These are phyloP conservation scores for Hymenopus coronatus DNA, from an alignment of 2,888 invertebrate genomes.

Conservation along the genomic window DNA sequence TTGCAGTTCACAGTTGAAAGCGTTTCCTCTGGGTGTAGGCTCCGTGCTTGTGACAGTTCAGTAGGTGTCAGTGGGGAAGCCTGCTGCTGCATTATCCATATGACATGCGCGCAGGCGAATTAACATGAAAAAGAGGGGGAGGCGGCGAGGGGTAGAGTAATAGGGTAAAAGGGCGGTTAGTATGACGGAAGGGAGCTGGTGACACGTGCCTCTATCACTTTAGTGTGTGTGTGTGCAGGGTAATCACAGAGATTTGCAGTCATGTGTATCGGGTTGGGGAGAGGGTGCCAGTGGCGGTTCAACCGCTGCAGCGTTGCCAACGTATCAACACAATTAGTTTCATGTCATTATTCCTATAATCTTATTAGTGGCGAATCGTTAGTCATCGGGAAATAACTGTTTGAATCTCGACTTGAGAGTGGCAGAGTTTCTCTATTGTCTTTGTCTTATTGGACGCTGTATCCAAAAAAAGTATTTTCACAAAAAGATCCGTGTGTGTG, in stretches of 20 bases:
- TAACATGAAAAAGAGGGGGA: conserved; percentile 5
- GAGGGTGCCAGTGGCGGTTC: not conserved
- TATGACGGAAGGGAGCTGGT: not conserved
- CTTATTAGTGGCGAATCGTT: too few relatives aligned
- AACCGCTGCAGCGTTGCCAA: not conserved
- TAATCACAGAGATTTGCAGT: conserved; percentile 16
- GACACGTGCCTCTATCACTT: conserved; percentile 20
- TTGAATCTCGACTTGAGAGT: too few relatives aligned
- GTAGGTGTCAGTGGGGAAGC: not conserved
- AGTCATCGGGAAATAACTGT: too few relatives aligned
- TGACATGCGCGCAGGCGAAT: not conserved
- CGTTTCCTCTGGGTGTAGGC: not conserved
- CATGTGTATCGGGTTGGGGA: not conserved
- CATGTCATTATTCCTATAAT: too few relatives aligned
- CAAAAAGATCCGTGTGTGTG: too few relatives aligned
- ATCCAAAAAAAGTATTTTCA: too few relatives aligned
- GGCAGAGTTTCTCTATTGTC: too few relatives aligned
- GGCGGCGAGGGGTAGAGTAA: conserved; percentile 9
- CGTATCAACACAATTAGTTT: too few relatives aligned
- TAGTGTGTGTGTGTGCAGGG: conserved; percentile 3
- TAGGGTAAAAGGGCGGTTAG: conserved; percentile 15
- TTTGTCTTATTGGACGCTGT: too few relatives aligned
- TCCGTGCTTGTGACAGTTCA: not conserved
- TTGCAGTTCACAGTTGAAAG: not conserved
- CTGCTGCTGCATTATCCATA: not conserved